Evolutionary conservation across 1,140 invertebrate genomes (phyloP).

Genomic region (Oryctes rhinoceros): DNA sequence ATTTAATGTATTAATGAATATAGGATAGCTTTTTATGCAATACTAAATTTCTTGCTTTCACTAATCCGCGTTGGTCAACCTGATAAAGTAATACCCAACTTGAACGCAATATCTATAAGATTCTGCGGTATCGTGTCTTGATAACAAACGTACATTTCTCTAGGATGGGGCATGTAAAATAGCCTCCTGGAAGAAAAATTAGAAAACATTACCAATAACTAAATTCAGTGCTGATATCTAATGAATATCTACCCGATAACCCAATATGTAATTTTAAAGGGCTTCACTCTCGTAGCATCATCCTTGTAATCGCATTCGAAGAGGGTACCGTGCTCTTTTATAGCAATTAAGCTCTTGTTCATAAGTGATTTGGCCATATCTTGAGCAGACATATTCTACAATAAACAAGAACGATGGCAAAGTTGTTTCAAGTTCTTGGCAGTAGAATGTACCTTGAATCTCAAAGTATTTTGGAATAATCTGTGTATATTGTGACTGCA

Average conservation of each 20-base stretch:
- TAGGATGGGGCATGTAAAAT: conserved; percentile 74
- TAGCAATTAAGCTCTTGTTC: conserved; percentile 77
- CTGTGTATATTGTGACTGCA: conserved; percentile 75
- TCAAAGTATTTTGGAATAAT: conserved; percentile 73
- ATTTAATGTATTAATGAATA: no score
- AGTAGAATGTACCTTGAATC: conserved; percentile 65
- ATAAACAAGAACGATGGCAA: conserved; percentile 42
- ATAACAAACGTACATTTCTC: conserved; percentile 83
- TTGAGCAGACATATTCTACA: conserved; percentile 67
- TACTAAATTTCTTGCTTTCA: no score
- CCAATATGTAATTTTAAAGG: conserved; percentile 58
- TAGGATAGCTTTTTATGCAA: no score
- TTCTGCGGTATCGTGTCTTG: conserved; percentile 81
- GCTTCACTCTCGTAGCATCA: conserved; percentile 53
- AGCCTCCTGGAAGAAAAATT: conserved; percentile 70
- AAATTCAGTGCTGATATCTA: background rate
- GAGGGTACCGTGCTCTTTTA: conserved; percentile 77
- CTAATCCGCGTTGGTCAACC: background rate
- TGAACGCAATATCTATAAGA: conserved; percentile 81
- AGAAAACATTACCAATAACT: conserved; percentile 3
- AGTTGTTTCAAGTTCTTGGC: no score
- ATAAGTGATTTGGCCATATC: conserved; percentile 67
- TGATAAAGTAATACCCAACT: conserved; percentile 61
- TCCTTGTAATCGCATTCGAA: conserved; percentile 64
- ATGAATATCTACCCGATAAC: conserved; percentile 59